These are phyloP conservation scores for Ips typographus DNA, from an alignment of 1,140 invertebrate species.

Conservation along the genomic window DNA sequence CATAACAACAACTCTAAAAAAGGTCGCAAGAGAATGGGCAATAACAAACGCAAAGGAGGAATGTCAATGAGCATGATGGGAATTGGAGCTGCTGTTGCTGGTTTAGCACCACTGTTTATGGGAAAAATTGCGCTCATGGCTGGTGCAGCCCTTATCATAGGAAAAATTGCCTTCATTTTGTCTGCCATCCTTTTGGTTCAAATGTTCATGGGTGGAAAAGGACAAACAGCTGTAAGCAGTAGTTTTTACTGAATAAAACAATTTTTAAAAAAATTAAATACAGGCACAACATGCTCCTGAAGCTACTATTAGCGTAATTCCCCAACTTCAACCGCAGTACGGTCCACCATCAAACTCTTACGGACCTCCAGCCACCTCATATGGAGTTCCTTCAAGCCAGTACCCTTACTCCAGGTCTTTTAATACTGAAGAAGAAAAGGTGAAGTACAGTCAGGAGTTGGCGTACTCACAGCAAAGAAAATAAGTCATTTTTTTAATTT, in stretches of 20 bases:
- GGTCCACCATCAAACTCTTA: conserved; percentile 31
- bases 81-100: conserved; percentile 62
- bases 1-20: not conserved
- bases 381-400: conserved; percentile 36
- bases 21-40: conserved; percentile 20
- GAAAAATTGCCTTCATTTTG: conserved; percentile 72
- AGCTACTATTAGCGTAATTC: conserved; percentile 1
- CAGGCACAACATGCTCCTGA: conserved; percentile 4
- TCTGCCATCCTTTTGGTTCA: conserved; percentile 68
- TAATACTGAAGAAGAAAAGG: conserved; percentile 17
- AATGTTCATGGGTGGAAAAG: conserved; percentile 54
- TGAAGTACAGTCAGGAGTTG: conserved; percentile 25
- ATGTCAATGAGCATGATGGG: conserved; percentile 68
- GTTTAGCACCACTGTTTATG: conserved; percentile 66
- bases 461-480: conserved; percentile 34
- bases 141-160: conserved; percentile 72
- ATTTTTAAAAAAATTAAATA: not conserved
- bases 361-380: conserved; percentile 34
- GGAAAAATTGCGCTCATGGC: conserved; percentile 69
- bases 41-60: conserved; percentile 54
- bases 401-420: conserved; percentile 43
- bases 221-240: not conserved
- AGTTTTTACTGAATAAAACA: not conserved
- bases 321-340: conserved; percentile 17
- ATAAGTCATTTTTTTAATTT: conserved; percentile 16